Conservation (phyloP, 2,113 vertebrate species). For the Nothocercus nigrocapillus region DNA sequence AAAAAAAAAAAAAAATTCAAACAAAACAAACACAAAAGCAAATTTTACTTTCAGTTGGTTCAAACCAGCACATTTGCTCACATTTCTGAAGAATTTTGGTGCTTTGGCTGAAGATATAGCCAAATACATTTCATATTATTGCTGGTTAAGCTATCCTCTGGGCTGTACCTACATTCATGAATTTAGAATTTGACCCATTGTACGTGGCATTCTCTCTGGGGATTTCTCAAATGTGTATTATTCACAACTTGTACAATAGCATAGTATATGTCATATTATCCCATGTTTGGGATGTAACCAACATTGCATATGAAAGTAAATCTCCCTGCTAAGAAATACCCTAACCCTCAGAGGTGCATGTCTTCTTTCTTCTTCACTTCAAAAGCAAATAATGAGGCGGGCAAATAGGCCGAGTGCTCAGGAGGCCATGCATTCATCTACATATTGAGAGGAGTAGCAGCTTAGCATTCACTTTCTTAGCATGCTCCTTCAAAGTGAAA, state of each 20-base stretch:
- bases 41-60: neutral
- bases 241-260: conserved; percentile 20
- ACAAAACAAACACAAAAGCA: neutral
- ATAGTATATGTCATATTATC: neutral
- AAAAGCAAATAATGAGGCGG: conserved; percentile 34
- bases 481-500: neutral
- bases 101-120: neutral
- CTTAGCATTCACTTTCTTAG: neutral
- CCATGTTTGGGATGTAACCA: neutral
- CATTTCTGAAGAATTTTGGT: neutral
- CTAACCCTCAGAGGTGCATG: conserved; percentile 17
- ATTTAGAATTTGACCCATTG: conserved; percentile 15
- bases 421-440: conserved; percentile 3
- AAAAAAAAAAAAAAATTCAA: neutral
- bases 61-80: neutral
- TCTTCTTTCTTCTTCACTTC: conserved; percentile 41
- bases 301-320: conserved; percentile 21
- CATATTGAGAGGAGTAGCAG: neutral
- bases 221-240: conserved; percentile 11
- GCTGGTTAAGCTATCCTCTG: neutral
- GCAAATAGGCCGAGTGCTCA: conserved; percentile 19
- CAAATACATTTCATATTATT: neutral
- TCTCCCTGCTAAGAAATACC: conserved; percentile 23
- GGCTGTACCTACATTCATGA: neutral
- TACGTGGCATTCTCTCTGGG: neutral